Evolutionary conservation across 92 coral and sea anemone species (phyloP).

Genomic region (Muricea muricata): DNA sequence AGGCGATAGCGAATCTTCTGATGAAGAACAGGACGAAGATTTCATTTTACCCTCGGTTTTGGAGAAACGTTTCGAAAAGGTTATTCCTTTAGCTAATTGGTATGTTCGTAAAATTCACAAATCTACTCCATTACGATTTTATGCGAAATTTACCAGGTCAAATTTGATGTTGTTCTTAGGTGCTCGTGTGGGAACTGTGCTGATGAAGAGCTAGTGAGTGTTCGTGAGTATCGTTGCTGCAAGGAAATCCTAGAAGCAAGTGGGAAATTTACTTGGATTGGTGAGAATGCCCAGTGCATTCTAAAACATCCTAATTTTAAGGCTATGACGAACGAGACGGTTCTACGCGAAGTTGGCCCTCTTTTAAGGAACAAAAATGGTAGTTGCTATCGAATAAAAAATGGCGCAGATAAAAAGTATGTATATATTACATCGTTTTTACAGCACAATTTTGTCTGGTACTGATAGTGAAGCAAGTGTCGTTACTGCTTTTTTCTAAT

Average conservation of each 20-base stretch:
- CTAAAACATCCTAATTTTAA: conserved; percentile 46
- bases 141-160: too few species aligned
- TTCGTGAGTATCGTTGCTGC: conserved; percentile 46
- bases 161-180: too few species aligned
- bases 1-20: too few species aligned
- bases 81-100: too few species aligned
- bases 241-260: conserved; percentile 15
- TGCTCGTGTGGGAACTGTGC: too few species aligned
- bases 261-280: conserved; percentile 45
- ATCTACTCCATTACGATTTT: too few species aligned
- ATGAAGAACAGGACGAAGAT: too few species aligned
- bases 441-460: not conserved
- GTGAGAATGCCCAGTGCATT: conserved; percentile 46
- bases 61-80: too few species aligned
- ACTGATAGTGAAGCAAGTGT: not conserved
- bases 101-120: too few species aligned
- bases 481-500: not conserved
- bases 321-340: conserved; percentile 29
- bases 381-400: not conserved
- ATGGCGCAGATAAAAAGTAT: not conserved
- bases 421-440: not conserved
- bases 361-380: not conserved
- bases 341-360: not conserved
- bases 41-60: too few species aligned
- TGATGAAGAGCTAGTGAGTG: conserved; percentile 27